Evolutionary conservation across 2,797 vertebrate genomes (phyloP).

Genomic region (Acestrorhynchus altus): DNA sequence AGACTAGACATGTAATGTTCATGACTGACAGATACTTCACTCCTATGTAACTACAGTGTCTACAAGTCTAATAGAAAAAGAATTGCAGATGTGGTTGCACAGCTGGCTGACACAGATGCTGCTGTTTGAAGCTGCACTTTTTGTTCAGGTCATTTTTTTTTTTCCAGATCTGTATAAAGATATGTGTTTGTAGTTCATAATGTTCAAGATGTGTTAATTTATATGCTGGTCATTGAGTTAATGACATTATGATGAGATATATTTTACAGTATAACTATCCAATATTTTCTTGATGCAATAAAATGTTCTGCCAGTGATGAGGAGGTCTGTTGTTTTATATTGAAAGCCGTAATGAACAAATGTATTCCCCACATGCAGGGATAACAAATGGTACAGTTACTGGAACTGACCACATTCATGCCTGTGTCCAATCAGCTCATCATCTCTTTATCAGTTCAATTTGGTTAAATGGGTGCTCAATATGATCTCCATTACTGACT

Average conservation of each 20-base stretch:
- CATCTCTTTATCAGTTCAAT: too few species aligned
- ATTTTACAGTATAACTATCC: slow-evolving; percentile 16
- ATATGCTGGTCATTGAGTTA: slow-evolving; percentile 56
- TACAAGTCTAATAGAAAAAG: not conserved
- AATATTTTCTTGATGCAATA: slow-evolving; percentile 27
- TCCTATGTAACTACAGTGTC: not conserved
- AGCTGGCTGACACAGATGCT: slow-evolving; percentile 53
- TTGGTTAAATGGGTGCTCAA: too few species aligned
- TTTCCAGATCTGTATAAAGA: slow-evolving; percentile 21
- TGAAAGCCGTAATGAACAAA: too few species aligned
- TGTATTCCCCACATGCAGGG: too few species aligned
- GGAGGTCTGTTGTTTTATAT: not conserved
- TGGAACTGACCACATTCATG: too few species aligned
- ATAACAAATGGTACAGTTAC: too few species aligned
- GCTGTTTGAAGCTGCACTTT: slow-evolving; percentile 38
- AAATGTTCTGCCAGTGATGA: slow-evolving; percentile 15
- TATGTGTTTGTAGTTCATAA: slow-evolving; percentile 37
- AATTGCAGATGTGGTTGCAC: slow-evolving; percentile 36
- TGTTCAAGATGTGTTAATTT: slow-evolving; percentile 54
- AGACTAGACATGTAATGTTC: not conserved
- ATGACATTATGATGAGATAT: slow-evolving; percentile 38
- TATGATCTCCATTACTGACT: too few species aligned
- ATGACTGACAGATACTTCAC: not conserved
- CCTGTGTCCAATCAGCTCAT: too few species aligned
- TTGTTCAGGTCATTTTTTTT: slow-evolving; percentile 35